Evolutionary conservation across 2,888 invertebrate species (phyloP), one percentile per base, ranked within the genome.

Genomic region (Oxyteleia sp.): DNA sequence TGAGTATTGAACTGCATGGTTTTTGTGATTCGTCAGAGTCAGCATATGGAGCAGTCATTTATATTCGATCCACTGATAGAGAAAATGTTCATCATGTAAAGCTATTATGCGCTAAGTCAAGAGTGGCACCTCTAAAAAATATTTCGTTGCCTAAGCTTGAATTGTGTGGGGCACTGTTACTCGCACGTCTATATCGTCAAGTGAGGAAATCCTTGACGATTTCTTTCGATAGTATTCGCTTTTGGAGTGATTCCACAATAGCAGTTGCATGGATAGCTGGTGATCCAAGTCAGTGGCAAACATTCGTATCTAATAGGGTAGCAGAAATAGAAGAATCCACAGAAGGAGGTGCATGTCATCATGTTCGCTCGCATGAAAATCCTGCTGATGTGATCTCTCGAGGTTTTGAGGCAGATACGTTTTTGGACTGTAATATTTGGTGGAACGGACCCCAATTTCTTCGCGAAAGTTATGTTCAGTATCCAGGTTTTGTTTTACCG

Each of bases 1-100:
- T 10, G 0, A 29, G 69, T 0, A 61, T 85, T 1, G 69, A 87
- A 45, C 18, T 88, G 0, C 87, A 87, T 32, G 87, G 88, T 15
- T 88, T 87, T 47, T 69, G 69, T 18, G 57, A 69, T 16, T 47
- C 71, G 8, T 71, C 71, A 7, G 59, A 71, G 35, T 0, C 8
- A 16, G 71, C 74, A 10, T 64, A 74, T 23, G 64, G 74, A 1
- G 74, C 64, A n/a, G 53, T 55, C 13, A 15, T 74, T 10, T 53
- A 16, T n/a, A 3, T 59, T 47, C 10, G 74, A 15, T 74, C 74
- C 0, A 61, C 59, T 13, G 63, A 63, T 10, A 20, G 35, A 4
- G 26, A 61, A 0, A 7, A 7, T 16, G 13, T 1, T 10, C 51
- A 68, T 41, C 53, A 68, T 8, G 18, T 59, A 8, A 41, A 20